Percentiles rank a stretch among this genome's conserved stretches.
These are phyloP conservation scores for Zoanthus solanderi DNA, from an alignment of 92 coral and sea anemone genomes.

Conservation along the genomic window DNA sequence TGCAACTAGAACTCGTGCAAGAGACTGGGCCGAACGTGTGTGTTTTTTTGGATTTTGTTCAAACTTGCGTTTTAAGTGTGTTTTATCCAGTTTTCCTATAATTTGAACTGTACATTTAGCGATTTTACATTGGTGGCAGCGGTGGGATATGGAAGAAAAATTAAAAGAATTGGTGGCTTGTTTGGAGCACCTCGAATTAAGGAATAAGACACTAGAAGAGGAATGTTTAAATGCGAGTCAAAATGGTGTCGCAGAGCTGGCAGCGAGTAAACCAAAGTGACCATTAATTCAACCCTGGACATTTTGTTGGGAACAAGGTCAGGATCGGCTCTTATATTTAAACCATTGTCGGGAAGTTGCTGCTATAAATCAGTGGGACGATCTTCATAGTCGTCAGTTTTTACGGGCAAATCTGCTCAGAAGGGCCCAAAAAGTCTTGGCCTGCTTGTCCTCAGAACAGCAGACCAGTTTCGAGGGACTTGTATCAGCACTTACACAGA, in stretches of 20 bases:
- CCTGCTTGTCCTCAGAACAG: neutral
- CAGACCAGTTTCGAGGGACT: neutral
- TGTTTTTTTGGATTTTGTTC: too few species aligned
- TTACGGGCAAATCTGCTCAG: neutral
- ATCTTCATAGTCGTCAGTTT: neutral
- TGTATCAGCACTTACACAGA: constrained; percentile 4
- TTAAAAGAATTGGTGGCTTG: neutral
- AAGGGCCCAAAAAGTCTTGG: neutral
- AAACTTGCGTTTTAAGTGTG: too few species aligned
- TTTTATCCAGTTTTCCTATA: too few species aligned
- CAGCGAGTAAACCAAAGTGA: neutral
- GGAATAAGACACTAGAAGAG: neutral
- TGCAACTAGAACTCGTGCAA: too few species aligned
- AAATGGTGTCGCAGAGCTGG: neutral
- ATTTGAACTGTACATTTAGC: too few species aligned
- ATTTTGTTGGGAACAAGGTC: neutral
- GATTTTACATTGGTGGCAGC: constrained; percentile 16
- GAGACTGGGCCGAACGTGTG: too few species aligned
- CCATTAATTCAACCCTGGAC: constrained; percentile 6
- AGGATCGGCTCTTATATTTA: neutral
- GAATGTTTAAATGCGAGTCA: neutral
- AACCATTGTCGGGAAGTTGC: constrained; percentile 2
- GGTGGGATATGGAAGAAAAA: constrained; percentile 14
- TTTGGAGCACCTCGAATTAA: constrained; percentile 3
- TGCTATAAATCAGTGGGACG: constrained; percentile 6